Evolutionary conservation across 2,888 invertebrate genomes (phyloP).

Genomic region (Aphelenchoides bicaudatus): DNA sequence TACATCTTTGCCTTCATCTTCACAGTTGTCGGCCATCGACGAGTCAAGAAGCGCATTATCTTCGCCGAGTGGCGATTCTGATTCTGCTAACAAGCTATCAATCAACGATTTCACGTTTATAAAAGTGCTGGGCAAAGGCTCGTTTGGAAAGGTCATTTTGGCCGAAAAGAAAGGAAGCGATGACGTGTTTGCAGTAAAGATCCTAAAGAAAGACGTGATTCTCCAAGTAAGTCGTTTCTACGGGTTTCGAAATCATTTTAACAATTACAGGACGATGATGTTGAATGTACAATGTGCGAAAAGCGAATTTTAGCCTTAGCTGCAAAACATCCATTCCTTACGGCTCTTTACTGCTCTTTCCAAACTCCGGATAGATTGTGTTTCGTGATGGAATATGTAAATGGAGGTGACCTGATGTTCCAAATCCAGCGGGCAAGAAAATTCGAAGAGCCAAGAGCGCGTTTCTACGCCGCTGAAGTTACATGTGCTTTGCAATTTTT

Average conservation of each 20-base stretch:
- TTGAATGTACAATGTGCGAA: constrained; percentile 98
- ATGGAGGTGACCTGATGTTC: constrained; percentile 77
- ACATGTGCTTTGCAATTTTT: constrained; percentile 94
- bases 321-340: constrained; percentile 95
- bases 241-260: neutral
- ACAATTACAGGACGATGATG: constrained; percentile 92
- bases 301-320: constrained; percentile 91
- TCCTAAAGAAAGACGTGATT: constrained; percentile 93
- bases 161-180: constrained; percentile 88
- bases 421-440: constrained; percentile 96
- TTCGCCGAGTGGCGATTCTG: neutral
- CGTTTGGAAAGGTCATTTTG: constrained; percentile 95
- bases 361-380: constrained; percentile 88
- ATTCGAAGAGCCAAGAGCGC: constrained; percentile 88
- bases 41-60: constrained; percentile 10
- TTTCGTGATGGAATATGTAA: constrained; percentile 88
- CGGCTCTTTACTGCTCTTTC: constrained; percentile 92
- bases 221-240: constrained; percentile 66
- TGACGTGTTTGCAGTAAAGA: constrained; percentile 72
- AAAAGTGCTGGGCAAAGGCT: constrained; percentile 96
- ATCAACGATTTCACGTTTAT: constrained; percentile 86
- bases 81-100: constrained; percentile 10
- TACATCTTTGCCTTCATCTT: constrained; percentile 10
- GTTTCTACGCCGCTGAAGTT: constrained; percentile 97
- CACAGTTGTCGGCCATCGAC: constrained; percentile 15